Conservation (phyloP, 2,797 vertebrate species). For the Corythornis leucogaster region DNA sequence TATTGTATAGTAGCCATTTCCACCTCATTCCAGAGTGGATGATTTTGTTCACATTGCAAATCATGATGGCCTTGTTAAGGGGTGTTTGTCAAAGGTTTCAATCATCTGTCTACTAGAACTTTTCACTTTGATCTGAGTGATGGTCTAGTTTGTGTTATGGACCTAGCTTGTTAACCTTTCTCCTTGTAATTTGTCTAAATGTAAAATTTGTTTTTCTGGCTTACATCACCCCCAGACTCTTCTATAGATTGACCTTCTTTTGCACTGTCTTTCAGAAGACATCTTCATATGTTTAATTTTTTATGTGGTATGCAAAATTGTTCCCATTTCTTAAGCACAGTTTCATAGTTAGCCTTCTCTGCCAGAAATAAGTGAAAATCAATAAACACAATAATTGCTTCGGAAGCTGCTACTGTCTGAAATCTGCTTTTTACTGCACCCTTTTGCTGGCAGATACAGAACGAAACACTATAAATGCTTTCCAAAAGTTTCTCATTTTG, state of each 20-base stretch:
- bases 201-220: neutral
- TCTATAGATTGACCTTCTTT: neutral
- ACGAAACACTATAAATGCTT: neutral
- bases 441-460: neutral
- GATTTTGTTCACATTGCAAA: neutral
- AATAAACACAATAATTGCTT: neutral
- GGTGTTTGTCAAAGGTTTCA: neutral
- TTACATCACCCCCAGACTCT: neutral
- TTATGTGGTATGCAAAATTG: neutral
- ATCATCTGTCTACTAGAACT: neutral
- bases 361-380: constrained; percentile 20
- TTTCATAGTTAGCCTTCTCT: neutral
- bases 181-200: neutral
- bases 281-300: neutral
- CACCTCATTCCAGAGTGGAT: neutral
- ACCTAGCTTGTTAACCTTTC: neutral
- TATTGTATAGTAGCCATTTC: neutral
- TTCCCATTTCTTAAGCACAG: neutral
- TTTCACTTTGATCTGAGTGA: neutral
- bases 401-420: neutral
- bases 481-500: neutral
- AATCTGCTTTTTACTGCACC: neutral
- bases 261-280: neutral
- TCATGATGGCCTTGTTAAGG: neutral
- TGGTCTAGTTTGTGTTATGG: neutral